These are phyloP conservation scores for Teleiodes luculella DNA, from an alignment of 2,888 invertebrate genomes.

Conservation along the genomic window DNA sequence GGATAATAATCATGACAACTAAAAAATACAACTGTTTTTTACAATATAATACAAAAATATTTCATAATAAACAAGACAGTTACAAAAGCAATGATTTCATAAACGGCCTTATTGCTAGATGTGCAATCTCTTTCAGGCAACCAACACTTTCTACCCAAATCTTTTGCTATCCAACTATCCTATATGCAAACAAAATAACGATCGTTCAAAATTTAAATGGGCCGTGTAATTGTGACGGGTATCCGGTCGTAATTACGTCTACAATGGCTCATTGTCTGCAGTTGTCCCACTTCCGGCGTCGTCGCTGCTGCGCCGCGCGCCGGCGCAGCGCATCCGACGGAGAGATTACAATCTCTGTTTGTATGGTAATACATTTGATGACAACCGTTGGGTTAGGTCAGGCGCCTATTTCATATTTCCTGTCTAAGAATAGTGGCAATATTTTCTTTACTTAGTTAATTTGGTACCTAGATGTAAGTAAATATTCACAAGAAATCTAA, in stretches of 20 bases:
- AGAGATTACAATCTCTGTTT: conserved; percentile 1
- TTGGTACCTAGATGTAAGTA: too few species aligned
- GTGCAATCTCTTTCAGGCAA: too few species aligned
- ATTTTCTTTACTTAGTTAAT: too few species aligned
- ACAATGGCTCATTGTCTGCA: conserved; percentile 68
- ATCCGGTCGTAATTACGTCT: conserved; percentile 52
- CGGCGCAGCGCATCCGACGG: conserved; percentile 33
- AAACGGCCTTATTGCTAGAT: too few species aligned
- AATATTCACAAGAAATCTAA: too few species aligned
- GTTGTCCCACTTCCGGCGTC: conserved; percentile 55
- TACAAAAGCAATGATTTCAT: too few species aligned
- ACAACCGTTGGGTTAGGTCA: neutral
- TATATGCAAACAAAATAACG: conserved; percentile 16
- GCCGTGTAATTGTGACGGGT: conserved; percentile 44
- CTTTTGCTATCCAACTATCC: too few species aligned
- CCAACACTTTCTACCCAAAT: neutral
- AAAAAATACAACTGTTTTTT: too few species aligned
- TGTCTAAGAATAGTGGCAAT: too few species aligned
- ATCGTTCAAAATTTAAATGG: conserved; percentile 29
- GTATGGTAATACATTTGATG: conserved; percentile 1
- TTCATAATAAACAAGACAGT: too few species aligned
- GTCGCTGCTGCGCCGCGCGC: conserved; percentile 54
- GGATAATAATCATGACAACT: too few species aligned
- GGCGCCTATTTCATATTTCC: neutral
- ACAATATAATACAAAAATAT: too few species aligned